A percentile compares a stretch with the other conserved stretches of the same genome.
These are phyloP conservation scores for Alca torda DNA, from an alignment of 2,797 vertebrate genomes.

Conservation along the genomic window DNA sequence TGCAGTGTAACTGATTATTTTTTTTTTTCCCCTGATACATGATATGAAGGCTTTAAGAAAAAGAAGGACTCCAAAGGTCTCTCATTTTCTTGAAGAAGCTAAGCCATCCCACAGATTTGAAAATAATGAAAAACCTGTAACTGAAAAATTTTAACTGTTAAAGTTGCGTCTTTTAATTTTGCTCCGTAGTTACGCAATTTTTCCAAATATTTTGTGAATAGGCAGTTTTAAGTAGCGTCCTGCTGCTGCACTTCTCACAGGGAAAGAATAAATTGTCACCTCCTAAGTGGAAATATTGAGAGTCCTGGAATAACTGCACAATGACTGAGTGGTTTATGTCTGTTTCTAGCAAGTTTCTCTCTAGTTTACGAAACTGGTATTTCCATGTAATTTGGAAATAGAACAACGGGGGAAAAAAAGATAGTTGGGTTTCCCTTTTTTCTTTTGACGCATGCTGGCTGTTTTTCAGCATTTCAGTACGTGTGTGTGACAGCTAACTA, in stretches of 20 bases:
- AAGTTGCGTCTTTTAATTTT: not conserved
- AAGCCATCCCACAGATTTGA: not conserved
- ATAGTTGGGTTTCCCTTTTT: not conserved
- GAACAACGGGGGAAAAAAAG: not conserved
- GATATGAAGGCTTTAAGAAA: not conserved
- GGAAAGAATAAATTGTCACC: not conserved
- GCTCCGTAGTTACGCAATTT: not conserved
- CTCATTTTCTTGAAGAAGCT: not conserved
- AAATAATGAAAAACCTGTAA: not conserved
- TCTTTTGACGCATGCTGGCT: not conserved
- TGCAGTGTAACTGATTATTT: not conserved
- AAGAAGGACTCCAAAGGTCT: not conserved
- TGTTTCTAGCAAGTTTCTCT: not conserved
- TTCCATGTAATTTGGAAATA: not conserved
- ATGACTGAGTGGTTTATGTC: not conserved
- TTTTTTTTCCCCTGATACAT: fast-evolving
- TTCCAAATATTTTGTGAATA: not conserved
- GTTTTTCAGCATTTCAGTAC: not conserved
- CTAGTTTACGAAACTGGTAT: not conserved
- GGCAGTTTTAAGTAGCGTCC: not conserved
- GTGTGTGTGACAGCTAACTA: not conserved
- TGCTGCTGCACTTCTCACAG: not conserved
- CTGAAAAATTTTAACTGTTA: not conserved
- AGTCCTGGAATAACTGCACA: not conserved
- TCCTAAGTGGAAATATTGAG: not conserved